Percentiles rank a stretch among this genome's conserved stretches.
These are phyloP conservation scores for Coranthus polyacanthus DNA, from an alignment of 2,797 vertebrate species.

Conservation along the genomic window DNA sequence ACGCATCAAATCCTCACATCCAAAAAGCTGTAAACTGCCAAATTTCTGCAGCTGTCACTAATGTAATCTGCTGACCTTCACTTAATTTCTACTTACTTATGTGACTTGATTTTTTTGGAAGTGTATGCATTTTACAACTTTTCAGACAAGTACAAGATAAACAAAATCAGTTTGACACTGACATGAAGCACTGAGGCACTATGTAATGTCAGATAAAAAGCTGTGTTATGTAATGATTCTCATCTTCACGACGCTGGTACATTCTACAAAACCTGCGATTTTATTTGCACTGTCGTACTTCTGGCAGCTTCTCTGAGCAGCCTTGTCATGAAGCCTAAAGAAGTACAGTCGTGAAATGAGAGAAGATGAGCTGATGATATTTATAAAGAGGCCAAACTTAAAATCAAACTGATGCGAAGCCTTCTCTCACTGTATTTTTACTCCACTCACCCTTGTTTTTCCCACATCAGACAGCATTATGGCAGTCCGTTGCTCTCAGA, in stretches of 20 bases:
- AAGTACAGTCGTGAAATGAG: conserved; percentile 1
- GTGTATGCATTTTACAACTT: too few species aligned
- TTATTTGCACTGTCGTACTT: conserved; percentile 16
- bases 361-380: conserved; percentile 11
- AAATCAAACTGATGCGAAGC: conserved; percentile 8
- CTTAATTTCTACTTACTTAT: too few species aligned
- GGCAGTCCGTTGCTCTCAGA: conserved; percentile 5
- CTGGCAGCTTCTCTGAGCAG: conserved; percentile 4
- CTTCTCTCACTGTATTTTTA: conserved; percentile 41
- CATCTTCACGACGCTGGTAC: neutral
- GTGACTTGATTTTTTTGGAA: too few species aligned
- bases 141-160: neutral
- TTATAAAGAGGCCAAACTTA: conserved; percentile 25
- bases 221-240: neutral
- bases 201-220: neutral
- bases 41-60: too few species aligned
- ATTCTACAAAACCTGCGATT: conserved; percentile 6
- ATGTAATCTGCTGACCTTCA: too few species aligned
- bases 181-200: conserved; percentile 3
- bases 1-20: too few species aligned
- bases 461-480: conserved; percentile 7
- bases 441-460: conserved; percentile 1
- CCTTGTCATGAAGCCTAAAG: conserved; percentile 4
- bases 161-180: neutral
- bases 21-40: too few species aligned